Evolutionary conservation across 1,140 invertebrate genomes (phyloP).

Genomic region (Drosophila repletoides): DNA sequence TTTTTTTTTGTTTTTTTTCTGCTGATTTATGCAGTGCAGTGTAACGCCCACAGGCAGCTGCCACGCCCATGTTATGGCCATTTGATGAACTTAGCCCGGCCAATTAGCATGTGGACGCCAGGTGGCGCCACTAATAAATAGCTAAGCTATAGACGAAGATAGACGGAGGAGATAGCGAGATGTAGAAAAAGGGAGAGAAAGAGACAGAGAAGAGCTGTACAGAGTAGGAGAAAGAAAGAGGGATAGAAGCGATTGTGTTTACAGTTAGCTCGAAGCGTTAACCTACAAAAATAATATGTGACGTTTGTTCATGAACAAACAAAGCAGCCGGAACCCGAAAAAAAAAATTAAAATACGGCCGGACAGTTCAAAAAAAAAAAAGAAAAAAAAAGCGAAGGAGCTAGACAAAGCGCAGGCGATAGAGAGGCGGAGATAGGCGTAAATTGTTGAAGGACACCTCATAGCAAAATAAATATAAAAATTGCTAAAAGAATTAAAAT

Average conservation of each 20-base stretch:
- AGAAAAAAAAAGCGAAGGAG: not conserved
- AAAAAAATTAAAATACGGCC: not conserved
- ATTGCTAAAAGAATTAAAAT: too few species aligned
- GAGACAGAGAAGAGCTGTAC: not conserved
- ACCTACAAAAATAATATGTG: conserved; percentile 29
- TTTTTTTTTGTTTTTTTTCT: conserved; percentile 40
- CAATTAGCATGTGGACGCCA: conserved; percentile 44
- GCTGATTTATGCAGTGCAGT: conserved; percentile 56
- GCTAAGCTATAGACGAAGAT: not conserved
- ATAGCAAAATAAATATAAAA: too few species aligned
- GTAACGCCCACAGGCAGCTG: not conserved
- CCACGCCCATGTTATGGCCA: conserved; percentile 34
- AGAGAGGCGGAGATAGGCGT: too few species aligned
- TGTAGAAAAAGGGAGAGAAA: not conserved
- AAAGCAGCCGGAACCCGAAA: not conserved
- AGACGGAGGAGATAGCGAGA: not conserved
- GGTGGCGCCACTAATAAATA: conserved; percentile 25
- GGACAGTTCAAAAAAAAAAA: conserved; percentile 16
- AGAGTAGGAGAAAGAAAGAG: not conserved
- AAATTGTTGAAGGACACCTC: too few species aligned
- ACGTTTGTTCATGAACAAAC: conserved; percentile 28
- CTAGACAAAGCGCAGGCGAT: not conserved
- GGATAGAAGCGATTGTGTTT: conserved; percentile 19
- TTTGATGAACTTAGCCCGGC: conserved; percentile 29
- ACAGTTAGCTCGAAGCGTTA: conserved; percentile 35